Evolutionary conservation across 2,888 invertebrate species (phyloP), one percentile per base, ranked within the genome.

Genomic region (Dione juno): DNA sequence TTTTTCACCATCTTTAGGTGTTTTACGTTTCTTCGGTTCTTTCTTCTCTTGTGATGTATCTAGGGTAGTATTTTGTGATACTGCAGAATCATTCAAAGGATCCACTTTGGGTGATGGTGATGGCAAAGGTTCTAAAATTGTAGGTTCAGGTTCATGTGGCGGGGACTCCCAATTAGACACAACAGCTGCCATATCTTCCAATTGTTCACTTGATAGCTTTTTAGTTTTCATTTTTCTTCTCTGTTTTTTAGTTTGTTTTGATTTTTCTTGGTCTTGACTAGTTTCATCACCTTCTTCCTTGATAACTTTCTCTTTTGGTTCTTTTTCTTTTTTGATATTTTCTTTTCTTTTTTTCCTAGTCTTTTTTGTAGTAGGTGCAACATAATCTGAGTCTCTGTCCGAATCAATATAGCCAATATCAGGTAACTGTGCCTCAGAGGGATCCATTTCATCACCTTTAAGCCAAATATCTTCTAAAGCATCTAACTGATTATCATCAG

Each of bases 381-480:
- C 88, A 76, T 93, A 93, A 73, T 93, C 93, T 0, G 92, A 93
- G 76, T 93, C 93, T 69, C 84, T 88, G 45, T 92, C 93, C 0
- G 92, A 92, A 69, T 93, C 93, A 14, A 92, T 91, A 71, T 93
- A 92, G 0, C 93, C 93, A 43, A 92, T 89, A 80, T 93, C 93
- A 1, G 90, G 93, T 28, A 84, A 74, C 50, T 87, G 88, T 0
- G 93, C 92, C 75, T 93, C 93, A 0, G 93, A 93, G 1, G 93
- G 93, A 5, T 93, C 96, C 89, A 96, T 96, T 89, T 96, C 96
- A 59, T 96, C 96, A 43, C 96, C 96, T 88, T 96, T 97, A 13
- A 96, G 81, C 96, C 96, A 97, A 77, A 96, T 96, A 79, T 96
- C 96, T 87, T 96, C 96, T 5, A 96, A 88, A 7, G 94, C 96